phyloP scores from a whole-genome alignment of 2,113 vertebrate species.

The Gymnorhina tibicen region DNA sequence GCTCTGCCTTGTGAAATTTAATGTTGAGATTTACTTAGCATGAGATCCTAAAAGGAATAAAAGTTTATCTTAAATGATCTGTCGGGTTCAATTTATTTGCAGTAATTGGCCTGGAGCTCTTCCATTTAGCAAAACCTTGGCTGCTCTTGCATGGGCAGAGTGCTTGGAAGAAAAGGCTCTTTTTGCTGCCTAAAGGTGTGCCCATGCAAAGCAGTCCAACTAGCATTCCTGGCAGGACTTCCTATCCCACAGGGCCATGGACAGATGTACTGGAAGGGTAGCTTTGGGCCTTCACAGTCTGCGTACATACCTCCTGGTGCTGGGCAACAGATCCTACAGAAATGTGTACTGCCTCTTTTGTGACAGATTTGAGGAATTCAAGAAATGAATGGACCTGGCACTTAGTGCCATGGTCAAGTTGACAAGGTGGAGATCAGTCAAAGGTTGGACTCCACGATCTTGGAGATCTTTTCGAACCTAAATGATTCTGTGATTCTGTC shows the following conservation, averaged over 20 bases:
- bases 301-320: background rate
- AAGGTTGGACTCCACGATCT: background rate
- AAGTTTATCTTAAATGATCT: conserved; percentile 27
- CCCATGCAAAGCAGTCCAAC: background rate
- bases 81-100: conserved; percentile 41
- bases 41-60: background rate
- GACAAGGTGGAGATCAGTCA: background rate
- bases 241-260: background rate
- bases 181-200: background rate
- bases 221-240: background rate
- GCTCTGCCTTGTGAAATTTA: background rate
- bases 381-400: background rate
- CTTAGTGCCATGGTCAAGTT: no score
- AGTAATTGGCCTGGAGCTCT: background rate
- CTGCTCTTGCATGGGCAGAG: background rate
- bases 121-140: background rate
- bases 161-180: background rate
- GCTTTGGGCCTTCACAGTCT: background rate
- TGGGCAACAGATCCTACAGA: background rate
- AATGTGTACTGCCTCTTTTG: accelerated
- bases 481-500: background rate
- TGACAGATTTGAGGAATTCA: background rate
- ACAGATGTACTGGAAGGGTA: background rate
- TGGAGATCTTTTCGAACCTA: background rate
- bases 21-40: background rate